These are phyloP conservation scores for Cyphomyrus discorhynchus DNA, from an alignment of 2,113 vertebrate genomes.

Conservation along the genomic window DNA sequence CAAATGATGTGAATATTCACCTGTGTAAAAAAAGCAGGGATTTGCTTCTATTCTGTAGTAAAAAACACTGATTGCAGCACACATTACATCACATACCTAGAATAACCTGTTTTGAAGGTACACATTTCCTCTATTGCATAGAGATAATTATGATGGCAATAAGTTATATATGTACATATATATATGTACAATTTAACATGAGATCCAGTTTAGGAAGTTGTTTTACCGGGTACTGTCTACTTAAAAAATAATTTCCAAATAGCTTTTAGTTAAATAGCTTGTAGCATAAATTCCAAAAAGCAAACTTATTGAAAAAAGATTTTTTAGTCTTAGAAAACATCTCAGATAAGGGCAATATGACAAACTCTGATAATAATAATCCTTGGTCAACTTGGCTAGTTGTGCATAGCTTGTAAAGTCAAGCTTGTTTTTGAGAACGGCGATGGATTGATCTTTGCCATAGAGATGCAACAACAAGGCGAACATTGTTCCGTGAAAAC, in stretches of 20 bases:
- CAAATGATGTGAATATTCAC: neutral
- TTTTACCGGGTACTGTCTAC: neutral
- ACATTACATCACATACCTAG: neutral
- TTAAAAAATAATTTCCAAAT: neutral
- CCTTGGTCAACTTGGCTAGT: neutral
- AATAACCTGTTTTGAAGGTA: neutral
- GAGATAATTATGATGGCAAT: neutral
- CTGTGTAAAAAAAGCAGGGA: neutral
- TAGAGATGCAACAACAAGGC: neutral
- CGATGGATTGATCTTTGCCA: neutral
- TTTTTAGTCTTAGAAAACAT: neutral
- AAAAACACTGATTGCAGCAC: neutral
- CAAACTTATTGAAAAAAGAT: neutral
- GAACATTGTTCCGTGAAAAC: neutral
- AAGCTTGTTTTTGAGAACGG: neutral
- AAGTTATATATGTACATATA: neutral
- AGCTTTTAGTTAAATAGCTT: neutral
- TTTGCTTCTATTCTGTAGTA: neutral
- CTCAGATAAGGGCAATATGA: neutral
- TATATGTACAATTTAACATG: neutral
- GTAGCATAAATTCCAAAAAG: neutral
- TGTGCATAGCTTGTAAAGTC: neutral
- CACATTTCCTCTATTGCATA: neutral
- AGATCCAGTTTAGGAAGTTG: neutral
- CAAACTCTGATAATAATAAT: neutral